phyloP scores from a whole-genome alignment of 2,113 vertebrate genomes.

The Nothobranchius kuhntae region DNA sequence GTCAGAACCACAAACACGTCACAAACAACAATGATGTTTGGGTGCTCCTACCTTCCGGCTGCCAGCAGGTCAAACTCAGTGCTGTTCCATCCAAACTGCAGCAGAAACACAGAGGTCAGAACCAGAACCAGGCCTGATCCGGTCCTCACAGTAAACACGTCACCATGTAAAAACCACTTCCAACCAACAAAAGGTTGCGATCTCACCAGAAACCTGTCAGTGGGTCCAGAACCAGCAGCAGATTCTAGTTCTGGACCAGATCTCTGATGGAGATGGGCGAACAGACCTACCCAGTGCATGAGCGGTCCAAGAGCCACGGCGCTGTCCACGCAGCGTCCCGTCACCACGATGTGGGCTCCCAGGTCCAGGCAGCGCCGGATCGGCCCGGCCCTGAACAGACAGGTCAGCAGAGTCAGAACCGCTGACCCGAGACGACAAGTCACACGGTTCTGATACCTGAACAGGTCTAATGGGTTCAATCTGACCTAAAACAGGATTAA shows the following conservation, averaged over 20 bases:
- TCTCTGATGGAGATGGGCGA: background rate
- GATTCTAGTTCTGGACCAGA: background rate
- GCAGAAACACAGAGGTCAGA: conserved; percentile 9
- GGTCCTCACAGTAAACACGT: no score
- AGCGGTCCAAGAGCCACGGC: conserved; percentile 86
- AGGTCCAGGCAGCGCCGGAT: conserved; percentile 86
- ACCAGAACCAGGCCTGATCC: background rate
- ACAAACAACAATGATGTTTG: no score
- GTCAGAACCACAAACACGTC: no score
- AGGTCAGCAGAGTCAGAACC: no score
- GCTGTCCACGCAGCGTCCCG: conserved; percentile 86
- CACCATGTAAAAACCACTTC: no score
- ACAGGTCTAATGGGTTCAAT: no score
- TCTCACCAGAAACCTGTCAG: no score
- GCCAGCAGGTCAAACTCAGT: conserved; percentile 85
- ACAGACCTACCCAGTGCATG: conserved; percentile 81
- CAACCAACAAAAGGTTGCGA: no score
- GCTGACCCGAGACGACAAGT: no score
- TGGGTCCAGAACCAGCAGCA: no score
- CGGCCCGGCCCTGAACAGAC: conserved; percentile 76
- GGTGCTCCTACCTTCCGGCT: conserved; percentile 82
- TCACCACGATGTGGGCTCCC: conserved; percentile 86
- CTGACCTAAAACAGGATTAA: no score
- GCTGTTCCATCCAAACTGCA: conserved; percentile 86
- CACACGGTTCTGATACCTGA: no score